Evolutionary conservation across 2,888 invertebrate genomes (phyloP).

Genomic region (Eubasilissa splendida): DNA sequence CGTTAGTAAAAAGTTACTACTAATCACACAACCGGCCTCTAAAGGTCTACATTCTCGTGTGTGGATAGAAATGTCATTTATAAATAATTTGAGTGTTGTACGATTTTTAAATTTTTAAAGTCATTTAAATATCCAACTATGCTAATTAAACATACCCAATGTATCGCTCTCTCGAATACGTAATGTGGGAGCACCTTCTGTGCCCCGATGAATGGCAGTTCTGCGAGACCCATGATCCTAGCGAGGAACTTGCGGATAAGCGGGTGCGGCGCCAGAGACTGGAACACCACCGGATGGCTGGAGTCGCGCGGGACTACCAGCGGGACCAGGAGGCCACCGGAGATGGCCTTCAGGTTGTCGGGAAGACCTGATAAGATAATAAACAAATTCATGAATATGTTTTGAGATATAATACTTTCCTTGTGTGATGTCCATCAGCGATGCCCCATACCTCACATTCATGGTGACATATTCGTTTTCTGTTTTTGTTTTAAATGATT

Average conservation of each 20-base stretch:
- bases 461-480: too few relatives aligned
- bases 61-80: too few relatives aligned
- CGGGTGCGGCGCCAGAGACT: constrained; percentile 76
- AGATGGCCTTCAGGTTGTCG: constrained; percentile 75
- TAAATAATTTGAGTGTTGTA: too few relatives aligned
- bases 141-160: constrained; percentile 69
- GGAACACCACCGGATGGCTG: constrained; percentile 71
- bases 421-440: too few relatives aligned
- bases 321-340: constrained; percentile 79
- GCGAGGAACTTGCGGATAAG: constrained; percentile 77
- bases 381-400: constrained; percentile 17
- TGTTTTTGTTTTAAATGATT: too few relatives aligned
- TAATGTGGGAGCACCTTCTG: constrained; percentile 79
- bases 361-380: constrained; percentile 69
- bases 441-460: too few relatives aligned
- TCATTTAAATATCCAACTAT: too few relatives aligned
- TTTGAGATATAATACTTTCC: background rate
- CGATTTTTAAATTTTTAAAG: too few relatives aligned
- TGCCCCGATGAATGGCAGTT: constrained; percentile 77
- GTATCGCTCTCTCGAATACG: constrained; percentile 74
- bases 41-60: too few relatives aligned
- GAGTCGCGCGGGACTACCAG: constrained; percentile 73
- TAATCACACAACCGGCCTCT: too few relatives aligned
- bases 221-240: constrained; percentile 73
- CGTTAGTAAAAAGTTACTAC: too few relatives aligned